These are phyloP conservation scores for Platichthys flesus DNA, from an alignment of 2,113 vertebrate genomes.

Conservation along the genomic window DNA sequence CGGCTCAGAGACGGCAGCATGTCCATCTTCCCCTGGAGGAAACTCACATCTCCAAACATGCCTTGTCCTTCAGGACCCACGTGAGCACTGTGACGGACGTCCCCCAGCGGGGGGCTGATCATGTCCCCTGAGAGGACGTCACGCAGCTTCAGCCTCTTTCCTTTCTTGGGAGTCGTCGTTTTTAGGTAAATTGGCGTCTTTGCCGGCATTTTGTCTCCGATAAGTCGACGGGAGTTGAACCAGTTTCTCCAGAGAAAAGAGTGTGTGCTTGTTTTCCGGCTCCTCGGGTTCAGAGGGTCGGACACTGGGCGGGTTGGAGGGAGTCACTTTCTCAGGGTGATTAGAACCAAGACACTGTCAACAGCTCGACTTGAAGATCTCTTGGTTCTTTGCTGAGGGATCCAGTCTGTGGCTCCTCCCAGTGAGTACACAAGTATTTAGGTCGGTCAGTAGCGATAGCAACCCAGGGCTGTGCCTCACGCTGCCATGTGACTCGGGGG, in stretches of 20 bases:
- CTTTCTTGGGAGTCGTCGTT: slow-evolving; percentile 83
- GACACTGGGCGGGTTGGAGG: neutral
- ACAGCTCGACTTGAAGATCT: neutral
- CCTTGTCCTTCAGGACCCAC: slow-evolving; percentile 81
- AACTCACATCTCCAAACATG: slow-evolving; percentile 87
- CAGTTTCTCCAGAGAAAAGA: neutral
- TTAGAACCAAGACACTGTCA: neutral
- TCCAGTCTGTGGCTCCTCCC: slow-evolving; percentile 17
- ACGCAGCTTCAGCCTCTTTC: slow-evolving; percentile 82
- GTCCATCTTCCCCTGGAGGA: slow-evolving; percentile 84
- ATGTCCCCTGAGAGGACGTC: slow-evolving; percentile 86
- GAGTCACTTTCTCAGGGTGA: neutral
- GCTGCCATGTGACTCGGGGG: slow-evolving; percentile 61
- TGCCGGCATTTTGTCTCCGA: slow-evolving; percentile 81
- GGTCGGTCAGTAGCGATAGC: slow-evolving; percentile 38
- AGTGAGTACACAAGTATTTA: slow-evolving; percentile 35
- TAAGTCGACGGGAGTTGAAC: slow-evolving; percentile 11
- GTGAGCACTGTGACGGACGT: slow-evolving; percentile 86
- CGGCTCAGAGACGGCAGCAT: slow-evolving; percentile 75
- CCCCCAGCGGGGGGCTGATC: slow-evolving; percentile 88
- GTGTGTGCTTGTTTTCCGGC: neutral
- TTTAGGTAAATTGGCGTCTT: slow-evolving; percentile 89
- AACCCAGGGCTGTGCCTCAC: slow-evolving; percentile 41
- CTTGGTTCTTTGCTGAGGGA: neutral
- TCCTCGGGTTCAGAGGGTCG: neutral